phyloP scores from a whole-genome alignment of 2,113 vertebrate species.

The Varanus komodoensis region DNA sequence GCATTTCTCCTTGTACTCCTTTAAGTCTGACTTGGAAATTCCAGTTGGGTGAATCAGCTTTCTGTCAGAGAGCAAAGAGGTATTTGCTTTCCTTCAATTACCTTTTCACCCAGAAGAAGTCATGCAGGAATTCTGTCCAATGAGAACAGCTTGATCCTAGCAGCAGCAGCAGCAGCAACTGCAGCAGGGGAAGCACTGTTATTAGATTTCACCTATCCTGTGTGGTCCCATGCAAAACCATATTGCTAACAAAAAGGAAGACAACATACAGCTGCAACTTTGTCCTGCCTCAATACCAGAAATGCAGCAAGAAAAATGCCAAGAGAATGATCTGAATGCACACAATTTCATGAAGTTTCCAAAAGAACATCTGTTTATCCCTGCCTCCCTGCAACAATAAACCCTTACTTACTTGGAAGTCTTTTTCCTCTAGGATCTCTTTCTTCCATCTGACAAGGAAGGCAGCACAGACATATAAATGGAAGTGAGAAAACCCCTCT shows the following conservation, averaged over 20 bases:
- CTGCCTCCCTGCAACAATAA: neutral
- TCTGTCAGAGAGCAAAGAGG: neutral
- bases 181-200: neutral
- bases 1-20: neutral
- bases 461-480: slow-evolving; percentile 96
- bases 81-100: neutral
- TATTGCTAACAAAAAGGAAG: neutral
- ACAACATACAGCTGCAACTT: neutral
- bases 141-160: neutral
- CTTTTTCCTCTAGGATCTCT: slow-evolving; percentile 85
- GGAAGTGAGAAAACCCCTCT: slow-evolving; percentile 97
- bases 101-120: neutral
- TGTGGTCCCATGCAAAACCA: neutral
- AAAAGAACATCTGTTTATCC: neutral
- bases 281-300: neutral
- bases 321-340: neutral
- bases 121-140: neutral
- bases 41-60: neutral
- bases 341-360: neutral
- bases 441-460: slow-evolving; percentile 95
- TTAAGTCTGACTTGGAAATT: neutral
- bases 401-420: slow-evolving; percentile 90
- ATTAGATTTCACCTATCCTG: neutral
- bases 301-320: neutral
- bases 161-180: neutral